Evolutionary conservation across 2,113 vertebrate species (phyloP), one percentile per base, ranked within the genome.

Genomic region (Oncorhynchus tshawytscha): DNA sequence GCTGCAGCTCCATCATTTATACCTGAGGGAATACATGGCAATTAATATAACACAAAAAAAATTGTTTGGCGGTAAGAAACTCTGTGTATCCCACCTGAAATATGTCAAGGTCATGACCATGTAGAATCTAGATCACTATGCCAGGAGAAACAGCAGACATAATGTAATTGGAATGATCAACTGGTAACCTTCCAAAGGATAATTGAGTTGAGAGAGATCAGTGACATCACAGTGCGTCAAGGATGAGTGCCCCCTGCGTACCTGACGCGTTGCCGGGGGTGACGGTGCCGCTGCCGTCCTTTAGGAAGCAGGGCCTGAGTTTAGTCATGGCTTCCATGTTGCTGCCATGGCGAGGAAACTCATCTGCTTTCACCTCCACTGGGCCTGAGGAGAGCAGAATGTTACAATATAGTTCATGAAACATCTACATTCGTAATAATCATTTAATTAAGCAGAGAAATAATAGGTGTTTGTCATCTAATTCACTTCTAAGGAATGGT

Each of bases 251-350:
- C 39, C 15, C 20, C 60, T 29, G n/a, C 86, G 1, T 73, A 99
- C 98, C 98, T 95, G 98, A 98, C 54, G 98, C 94, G 73, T 99
- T 99, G 34, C 93, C 97, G 51, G 97, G 83, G 0, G 98, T 99
- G 77, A 99, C 95, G 0, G 96, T 97, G 22, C 97, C 98, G 0
- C 94, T 95, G 39, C 93, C 91, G 8, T 96, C 94, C 1, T 93
- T 97, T 25, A 98, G 49, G 76, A 99, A 99, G 87, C 86, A 96
- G 3, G 98, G 95, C 87, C 94, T 97, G 15, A 99, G 90, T 82
- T 98, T 97, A 57, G 93, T 88, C 93, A 98, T 34, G 4, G 85
- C 81, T 76, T 96, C 95, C 18, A 95, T 71, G 81, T 75, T 96
- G 90, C 94, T 96, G 68, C 97, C 97, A 0, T 95, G 96, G 6